These are phyloP conservation scores for Lota lota DNA, from an alignment of 2,113 vertebrate species.

Conservation along the genomic window DNA sequence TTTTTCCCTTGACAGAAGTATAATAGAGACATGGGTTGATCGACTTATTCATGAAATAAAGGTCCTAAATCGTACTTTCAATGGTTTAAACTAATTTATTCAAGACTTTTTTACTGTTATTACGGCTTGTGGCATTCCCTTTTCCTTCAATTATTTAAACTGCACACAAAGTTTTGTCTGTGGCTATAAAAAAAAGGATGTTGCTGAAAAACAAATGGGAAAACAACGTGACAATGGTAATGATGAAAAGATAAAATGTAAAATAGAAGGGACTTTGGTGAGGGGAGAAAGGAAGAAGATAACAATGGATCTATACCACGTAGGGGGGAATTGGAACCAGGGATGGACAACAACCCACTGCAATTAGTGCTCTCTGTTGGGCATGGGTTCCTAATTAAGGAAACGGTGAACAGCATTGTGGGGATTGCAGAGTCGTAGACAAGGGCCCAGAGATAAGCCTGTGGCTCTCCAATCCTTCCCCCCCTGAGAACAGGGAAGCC, in stretches of 20 bases:
- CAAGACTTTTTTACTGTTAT: conserved; percentile 2
- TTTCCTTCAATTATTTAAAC: conserved; percentile 53
- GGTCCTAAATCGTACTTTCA: background rate
- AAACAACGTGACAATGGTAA: background rate
- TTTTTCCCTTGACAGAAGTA: no score
- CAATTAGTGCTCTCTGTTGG: conserved; percentile 49
- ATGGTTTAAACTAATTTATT: conserved; percentile 20
- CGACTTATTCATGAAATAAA: no score
- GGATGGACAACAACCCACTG: conserved; percentile 45
- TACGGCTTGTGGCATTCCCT: conserved; percentile 39
- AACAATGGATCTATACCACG: background rate
- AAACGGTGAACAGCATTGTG: conserved; percentile 36
- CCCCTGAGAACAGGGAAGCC: conserved; percentile 42
- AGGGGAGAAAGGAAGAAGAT: conserved; percentile 38
- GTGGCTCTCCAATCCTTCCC: conserved; percentile 31
- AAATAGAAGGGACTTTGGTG: conserved; percentile 26
- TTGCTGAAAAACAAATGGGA: background rate
- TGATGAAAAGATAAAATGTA: conserved; percentile 13
- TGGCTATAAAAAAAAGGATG: conserved; percentile 12
- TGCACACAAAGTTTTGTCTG: conserved; percentile 25
- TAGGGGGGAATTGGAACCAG: conserved; percentile 13
- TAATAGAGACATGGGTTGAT: no score
- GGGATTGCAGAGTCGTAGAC: conserved; percentile 49
- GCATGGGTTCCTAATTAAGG: conserved; percentile 52
- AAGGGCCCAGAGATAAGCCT: conserved; percentile 48